Conservation (phyloP, 1,140 invertebrate genomes). For the Planococcus citri region DNA sequence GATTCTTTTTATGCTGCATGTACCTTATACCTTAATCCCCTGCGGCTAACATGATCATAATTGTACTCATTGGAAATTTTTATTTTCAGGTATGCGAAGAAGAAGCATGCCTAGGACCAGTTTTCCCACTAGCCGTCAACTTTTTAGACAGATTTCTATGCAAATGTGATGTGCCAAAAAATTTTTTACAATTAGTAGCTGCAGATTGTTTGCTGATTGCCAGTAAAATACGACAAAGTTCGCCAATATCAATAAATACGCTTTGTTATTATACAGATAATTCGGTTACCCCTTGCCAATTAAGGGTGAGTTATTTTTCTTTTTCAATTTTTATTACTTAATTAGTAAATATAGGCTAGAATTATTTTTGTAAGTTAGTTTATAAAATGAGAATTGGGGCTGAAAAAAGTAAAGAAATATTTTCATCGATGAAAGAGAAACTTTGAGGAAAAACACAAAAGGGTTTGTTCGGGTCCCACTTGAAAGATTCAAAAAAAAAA, state of each 20-base stretch:
- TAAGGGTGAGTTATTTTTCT: conserved; percentile 48
- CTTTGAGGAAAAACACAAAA: no score
- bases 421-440: no score
- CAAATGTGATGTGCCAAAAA: conserved; percentile 45
- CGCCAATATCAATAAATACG: conserved; percentile 48
- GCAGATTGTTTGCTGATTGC: conserved; percentile 57
- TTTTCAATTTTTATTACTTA: no score
- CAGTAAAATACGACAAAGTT: conserved; percentile 59
- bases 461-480: no score
- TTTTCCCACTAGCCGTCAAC: conserved; percentile 60
- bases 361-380: no score
- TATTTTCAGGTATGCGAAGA: conserved; percentile 58
- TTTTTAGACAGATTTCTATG: conserved; percentile 62
- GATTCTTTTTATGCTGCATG: neutral
- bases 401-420: no score
- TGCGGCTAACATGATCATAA: no score
- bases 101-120: conserved; percentile 59
- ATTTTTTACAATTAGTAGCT: conserved; percentile 57
- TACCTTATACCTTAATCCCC: neutral
- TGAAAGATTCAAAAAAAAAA: no score
- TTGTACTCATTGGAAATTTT: neutral
- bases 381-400: no score
- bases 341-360: no score
- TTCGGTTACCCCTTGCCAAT: conserved; percentile 49
- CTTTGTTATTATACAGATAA: conserved; percentile 62